Conservation (phyloP, 2,113 vertebrate species). For the Labeo catla region DNA sequence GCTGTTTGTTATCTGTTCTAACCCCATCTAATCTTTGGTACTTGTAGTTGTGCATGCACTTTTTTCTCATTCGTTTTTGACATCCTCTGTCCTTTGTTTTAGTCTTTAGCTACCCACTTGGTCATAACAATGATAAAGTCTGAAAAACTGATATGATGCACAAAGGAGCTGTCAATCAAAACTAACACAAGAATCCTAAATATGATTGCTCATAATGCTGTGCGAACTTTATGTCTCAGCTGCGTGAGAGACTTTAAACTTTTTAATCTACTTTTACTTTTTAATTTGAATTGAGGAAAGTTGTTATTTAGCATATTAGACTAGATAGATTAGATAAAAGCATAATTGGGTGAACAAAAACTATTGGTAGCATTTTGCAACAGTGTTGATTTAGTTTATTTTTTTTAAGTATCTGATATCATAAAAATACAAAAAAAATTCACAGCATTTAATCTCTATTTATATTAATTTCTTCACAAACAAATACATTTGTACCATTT, state of each 20-base stretch:
- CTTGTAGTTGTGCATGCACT: neutral
- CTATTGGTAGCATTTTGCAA: neutral
- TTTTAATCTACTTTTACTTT: neutral
- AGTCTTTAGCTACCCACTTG: neutral
- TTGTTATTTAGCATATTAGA: neutral
- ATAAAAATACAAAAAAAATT: neutral
- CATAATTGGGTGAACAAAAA: neutral
- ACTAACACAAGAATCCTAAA: neutral
- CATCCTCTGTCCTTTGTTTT: neutral
- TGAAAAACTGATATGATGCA: neutral
- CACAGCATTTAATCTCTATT: neutral
- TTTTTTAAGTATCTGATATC: neutral
- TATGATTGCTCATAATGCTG: neutral
- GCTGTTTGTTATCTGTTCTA: conserved; percentile 3
- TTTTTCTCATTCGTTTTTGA: neutral
- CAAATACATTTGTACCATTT: neutral
- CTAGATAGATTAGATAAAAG: neutral
- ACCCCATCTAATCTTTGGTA: neutral
- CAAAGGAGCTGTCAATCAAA: conserved; percentile 14
- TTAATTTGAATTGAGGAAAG: neutral
- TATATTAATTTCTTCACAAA: neutral
- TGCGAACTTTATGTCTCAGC: neutral
- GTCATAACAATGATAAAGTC: neutral
- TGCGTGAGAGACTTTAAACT: neutral
- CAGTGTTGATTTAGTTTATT: neutral